These are phyloP conservation scores for Coenonympha glycerion DNA, from an alignment of 2,888 invertebrate genomes.

Conservation along the genomic window DNA sequence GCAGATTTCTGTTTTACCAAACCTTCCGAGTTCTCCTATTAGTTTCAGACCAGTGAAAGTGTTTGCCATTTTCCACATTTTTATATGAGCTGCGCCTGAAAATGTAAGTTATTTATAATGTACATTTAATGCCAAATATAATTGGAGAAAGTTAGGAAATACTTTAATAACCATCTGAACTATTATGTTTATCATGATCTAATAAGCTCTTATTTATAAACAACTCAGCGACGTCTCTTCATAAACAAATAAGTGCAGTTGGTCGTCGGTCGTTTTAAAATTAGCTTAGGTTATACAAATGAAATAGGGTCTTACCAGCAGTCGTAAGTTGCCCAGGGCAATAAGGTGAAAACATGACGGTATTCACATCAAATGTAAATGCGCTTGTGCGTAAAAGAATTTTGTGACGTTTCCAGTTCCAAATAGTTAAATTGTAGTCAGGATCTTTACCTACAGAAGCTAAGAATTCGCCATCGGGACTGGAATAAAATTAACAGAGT, in stretches of 20 bases:
- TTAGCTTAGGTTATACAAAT: neutral
- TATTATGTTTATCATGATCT: no score
- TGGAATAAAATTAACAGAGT: conserved; percentile 47
- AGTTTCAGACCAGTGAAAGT: conserved; percentile 95
- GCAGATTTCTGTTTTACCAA: conserved; percentile 94
- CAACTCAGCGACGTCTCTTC: no score
- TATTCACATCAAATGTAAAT: conserved; percentile 86
- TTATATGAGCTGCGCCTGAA: conserved; percentile 83
- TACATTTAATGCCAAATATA: neutral
- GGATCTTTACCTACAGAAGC: conserved; percentile 90
- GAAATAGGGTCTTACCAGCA: conserved; percentile 72
- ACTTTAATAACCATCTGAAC: no score
- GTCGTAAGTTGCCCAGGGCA: conserved; percentile 87
- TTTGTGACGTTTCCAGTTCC: conserved; percentile 87
- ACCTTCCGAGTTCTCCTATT: conserved; percentile 90
- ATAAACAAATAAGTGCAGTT: no score
- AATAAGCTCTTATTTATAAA: no score
- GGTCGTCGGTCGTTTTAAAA: neutral
- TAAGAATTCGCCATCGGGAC: conserved; percentile 86
- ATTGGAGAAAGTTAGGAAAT: neutral
- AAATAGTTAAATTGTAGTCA: conserved; percentile 90
- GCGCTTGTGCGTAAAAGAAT: conserved; percentile 88
- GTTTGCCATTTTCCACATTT: conserved; percentile 94
- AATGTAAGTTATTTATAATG: neutral
- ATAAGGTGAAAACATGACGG: conserved; percentile 87